Evolutionary conservation across 2,888 invertebrate species (phyloP).

Genomic region (Orthosia cruda): DNA sequence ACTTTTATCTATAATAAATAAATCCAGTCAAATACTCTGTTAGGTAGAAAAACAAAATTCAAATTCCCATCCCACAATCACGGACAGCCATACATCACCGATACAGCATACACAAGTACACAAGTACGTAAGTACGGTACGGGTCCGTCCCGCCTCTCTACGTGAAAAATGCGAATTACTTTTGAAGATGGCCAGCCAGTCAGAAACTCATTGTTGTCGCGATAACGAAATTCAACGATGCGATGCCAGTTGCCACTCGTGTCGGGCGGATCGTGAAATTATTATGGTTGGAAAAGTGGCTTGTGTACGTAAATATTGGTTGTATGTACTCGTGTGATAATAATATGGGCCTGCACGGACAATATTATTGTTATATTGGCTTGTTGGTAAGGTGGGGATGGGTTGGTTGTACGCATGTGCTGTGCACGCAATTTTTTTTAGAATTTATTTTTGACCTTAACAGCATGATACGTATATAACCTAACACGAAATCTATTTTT

Average conservation of each 20-base stretch:
- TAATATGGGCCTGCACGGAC: slow-evolving; percentile 14
- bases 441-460: not conserved
- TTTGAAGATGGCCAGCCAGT: slow-evolving; percentile 87
- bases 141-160: slow-evolving; percentile 68
- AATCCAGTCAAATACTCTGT: not conserved
- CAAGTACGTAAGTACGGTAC: slow-evolving; percentile 39
- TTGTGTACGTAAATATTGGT: slow-evolving; percentile 47
- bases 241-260: slow-evolving; percentile 77
- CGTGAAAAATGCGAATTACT: slow-evolving; percentile 87
- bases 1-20: not conserved
- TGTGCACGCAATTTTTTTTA: not conserved
- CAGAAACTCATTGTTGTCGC: slow-evolving; percentile 90
- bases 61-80: slow-evolving; percentile 25
- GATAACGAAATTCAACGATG: slow-evolving; percentile 84
- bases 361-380: slow-evolving; percentile 19
- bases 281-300: slow-evolving; percentile 84
- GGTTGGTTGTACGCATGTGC: not conserved
- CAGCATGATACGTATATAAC: no score
- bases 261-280: slow-evolving; percentile 83
- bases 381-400: not conserved
- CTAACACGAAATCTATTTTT: no score
- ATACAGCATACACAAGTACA: slow-evolving; percentile 33
- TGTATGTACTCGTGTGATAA: slow-evolving; percentile 49
- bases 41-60: not conserved
- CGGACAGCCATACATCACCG: slow-evolving; percentile 52